Evolutionary conservation across 2,888 invertebrate genomes (phyloP).

Genomic region (Piscicola geometra): DNA sequence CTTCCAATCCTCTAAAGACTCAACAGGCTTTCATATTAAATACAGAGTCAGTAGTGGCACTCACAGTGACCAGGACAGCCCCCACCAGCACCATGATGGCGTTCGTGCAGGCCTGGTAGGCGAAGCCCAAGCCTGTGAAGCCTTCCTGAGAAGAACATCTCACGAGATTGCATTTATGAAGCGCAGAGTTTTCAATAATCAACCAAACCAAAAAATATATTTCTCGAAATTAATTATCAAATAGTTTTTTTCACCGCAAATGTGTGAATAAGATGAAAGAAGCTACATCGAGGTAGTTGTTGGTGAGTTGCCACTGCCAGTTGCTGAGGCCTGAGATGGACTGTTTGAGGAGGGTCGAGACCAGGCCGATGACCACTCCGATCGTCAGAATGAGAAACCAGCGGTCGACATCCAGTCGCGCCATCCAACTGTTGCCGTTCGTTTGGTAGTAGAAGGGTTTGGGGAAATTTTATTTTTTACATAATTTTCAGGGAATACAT

Average conservation of each 20-base stretch:
- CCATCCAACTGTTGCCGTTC: conserved; percentile 10
- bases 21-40: too few relatives aligned
- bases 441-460: too few relatives aligned
- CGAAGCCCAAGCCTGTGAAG: conserved; percentile 31
- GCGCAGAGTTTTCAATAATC: too few relatives aligned
- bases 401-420: conserved; percentile 40
- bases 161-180: too few relatives aligned
- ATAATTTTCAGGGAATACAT: too few relatives aligned
- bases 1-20: too few relatives aligned
- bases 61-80: conserved; percentile 42
- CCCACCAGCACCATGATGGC: conserved; percentile 40
- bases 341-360: conserved; percentile 43
- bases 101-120: conserved; percentile 42
- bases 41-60: too few relatives aligned
- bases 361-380: conserved; percentile 41
- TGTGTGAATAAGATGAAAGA: too few relatives aligned
- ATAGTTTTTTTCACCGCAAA: too few relatives aligned
- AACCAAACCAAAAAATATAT: too few relatives aligned
- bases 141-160: conserved; percentile 31
- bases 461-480: too few relatives aligned
- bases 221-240: too few relatives aligned
- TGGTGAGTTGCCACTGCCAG: conserved; percentile 40
- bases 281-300: conserved; percentile 39
- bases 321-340: conserved; percentile 38
- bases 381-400: conserved; percentile 43